Evolutionary conservation across 2,797 vertebrate genomes (phyloP).

Genomic region (Columba guinea): DNA sequence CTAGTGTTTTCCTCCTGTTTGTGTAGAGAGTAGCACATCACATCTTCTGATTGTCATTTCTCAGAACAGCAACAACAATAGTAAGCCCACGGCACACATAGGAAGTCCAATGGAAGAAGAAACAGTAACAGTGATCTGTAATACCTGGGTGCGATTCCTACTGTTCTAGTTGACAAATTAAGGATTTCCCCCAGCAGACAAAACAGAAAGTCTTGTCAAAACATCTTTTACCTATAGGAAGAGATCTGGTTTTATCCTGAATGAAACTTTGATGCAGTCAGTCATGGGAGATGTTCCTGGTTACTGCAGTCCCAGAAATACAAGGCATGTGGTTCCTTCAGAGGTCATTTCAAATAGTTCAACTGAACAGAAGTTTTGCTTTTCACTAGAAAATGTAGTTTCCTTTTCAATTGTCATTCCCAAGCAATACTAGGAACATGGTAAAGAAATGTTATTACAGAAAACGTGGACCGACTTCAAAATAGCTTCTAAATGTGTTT

Average conservation of each 20-base stretch:
- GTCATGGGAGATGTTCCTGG: background rate
- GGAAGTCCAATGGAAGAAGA: background rate
- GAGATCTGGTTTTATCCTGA: background rate
- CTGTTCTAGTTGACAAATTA: background rate
- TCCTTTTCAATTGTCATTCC: background rate
- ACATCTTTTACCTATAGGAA: background rate
- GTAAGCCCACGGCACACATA: background rate
- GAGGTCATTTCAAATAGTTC: background rate
- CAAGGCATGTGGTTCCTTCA: background rate
- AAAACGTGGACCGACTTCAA: conserved; percentile 3
- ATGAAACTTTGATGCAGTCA: background rate
- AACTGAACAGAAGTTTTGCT: background rate
- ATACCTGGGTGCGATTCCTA: background rate
- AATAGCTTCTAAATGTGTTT: conserved; percentile 25
- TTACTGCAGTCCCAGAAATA: background rate
- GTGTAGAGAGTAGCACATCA: background rate
- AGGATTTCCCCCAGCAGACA: background rate
- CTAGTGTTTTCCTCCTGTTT: background rate
- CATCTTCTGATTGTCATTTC: background rate
- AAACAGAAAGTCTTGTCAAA: background rate
- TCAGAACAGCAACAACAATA: background rate
- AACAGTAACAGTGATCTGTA: background rate
- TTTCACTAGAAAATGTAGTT: background rate
- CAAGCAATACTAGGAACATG: background rate
- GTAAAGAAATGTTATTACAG: background rate